Evolutionary conservation across 2,113 vertebrate genomes (phyloP), one percentile per base, ranked within the genome.

Genomic region (Podarcis cretensis): DNA sequence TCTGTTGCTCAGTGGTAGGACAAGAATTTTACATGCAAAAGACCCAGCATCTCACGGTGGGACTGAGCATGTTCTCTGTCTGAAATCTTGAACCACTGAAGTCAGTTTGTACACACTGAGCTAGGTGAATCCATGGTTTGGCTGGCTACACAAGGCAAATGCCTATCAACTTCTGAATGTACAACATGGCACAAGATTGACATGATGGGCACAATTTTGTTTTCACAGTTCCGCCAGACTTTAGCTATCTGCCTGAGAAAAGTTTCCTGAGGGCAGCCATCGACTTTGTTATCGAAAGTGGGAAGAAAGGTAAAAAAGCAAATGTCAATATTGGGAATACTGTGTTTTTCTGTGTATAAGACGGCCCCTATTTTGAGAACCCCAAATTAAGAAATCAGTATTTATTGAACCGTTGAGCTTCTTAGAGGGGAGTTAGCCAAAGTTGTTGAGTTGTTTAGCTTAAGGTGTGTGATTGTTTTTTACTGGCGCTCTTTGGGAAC

Each of bases 181-280:
- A 91, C 27, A 18, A 35, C 32, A 78, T 43, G 94, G 27, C n/a
- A 82, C 85, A 81, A 69, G 91, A 89, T 93, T 82, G 74, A 1
- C 59, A 81, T 43, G 89, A 20, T 94, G 84, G 91, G 87, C 81
- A 79, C 37, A 43, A 43, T 94, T 93, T 93, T 95, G 43, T 95
- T 91, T 95, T 95, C 81, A 87, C 96, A 99, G 99, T 99, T 92
- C 98, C 99, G 90, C 97, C 97, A 90, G 98, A 99, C 94, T 99
- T 98, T 84, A 97, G 97, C 89, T 99, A 99, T 94, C 97, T 99
- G 89, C 93, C 98, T 73, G 98, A 98, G 95, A 99, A 90, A 94
- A 99, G 99, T 90, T 95, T 99, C 90, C 97, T 99, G 95, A 97
- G 98, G 89, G 97, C 97, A 84, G 92, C 96, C 1, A 91, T 97